These are phyloP conservation scores for Grantiella picta DNA, from an alignment of 2,113 vertebrate species.

Conservation along the genomic window DNA sequence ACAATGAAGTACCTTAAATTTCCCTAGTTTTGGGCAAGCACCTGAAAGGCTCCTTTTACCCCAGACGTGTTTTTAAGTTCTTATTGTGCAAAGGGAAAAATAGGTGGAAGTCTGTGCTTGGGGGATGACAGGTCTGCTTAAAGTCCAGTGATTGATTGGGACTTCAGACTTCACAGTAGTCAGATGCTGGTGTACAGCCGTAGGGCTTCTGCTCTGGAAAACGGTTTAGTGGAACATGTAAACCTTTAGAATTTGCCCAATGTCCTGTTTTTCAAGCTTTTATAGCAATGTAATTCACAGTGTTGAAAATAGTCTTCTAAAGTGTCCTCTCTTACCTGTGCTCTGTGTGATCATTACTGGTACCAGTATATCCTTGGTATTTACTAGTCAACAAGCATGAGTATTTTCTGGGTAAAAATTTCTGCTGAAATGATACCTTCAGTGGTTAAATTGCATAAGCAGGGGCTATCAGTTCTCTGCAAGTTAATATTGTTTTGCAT, in stretches of 20 bases:
- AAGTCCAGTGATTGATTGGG: accelerated
- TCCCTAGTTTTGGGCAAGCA: neutral
- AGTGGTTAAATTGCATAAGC: neutral
- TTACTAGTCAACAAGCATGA: neutral
- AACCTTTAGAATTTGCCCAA: neutral
- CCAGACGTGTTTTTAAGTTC: accelerated
- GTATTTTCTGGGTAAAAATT: neutral
- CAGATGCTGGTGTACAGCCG: neutral
- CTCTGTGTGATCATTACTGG: neutral
- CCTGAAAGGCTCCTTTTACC: neutral
- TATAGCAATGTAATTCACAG: neutral
- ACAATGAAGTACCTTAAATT: neutral
- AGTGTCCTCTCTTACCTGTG: neutral
- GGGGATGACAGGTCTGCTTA: neutral
- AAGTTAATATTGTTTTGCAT: neutral
- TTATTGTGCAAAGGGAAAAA: neutral
- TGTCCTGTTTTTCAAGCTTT: neutral
- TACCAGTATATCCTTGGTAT: neutral
- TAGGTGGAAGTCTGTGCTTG: neutral
- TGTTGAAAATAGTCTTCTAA: neutral
- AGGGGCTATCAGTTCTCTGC: neutral
- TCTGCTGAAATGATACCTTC: neutral
- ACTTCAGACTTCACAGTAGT: neutral
- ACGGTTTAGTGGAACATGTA: neutral
- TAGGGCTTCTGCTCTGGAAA: neutral